Conservation (phyloP, 2,888 invertebrate genomes). For the Eilema griseolum region DNA sequence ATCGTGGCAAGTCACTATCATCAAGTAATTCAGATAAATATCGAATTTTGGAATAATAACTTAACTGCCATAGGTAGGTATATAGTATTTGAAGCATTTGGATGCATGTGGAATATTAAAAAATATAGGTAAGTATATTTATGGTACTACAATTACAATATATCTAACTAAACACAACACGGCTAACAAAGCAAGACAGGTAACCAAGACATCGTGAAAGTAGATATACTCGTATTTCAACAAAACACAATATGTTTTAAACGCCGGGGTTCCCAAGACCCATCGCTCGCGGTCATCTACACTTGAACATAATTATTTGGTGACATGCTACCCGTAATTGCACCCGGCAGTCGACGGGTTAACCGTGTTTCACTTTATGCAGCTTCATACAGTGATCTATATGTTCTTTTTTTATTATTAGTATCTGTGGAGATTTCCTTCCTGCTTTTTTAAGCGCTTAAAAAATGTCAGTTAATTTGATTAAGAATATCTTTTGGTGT, state of each 20-base stretch:
- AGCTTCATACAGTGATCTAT: background rate
- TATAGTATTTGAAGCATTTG: background rate
- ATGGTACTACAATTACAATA: background rate
- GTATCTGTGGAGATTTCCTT: slow-evolving; percentile 1
- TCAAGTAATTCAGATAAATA: background rate
- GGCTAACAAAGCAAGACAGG: slow-evolving; percentile 39
- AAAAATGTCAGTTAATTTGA: background rate
- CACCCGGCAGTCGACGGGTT: slow-evolving; percentile 24
- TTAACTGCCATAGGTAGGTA: background rate
- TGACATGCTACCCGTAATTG: slow-evolving; percentile 64
- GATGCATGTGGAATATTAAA: too few species aligned
- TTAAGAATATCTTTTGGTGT: background rate
- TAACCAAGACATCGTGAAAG: slow-evolving; percentile 33
- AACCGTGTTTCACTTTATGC: slow-evolving; percentile 40
- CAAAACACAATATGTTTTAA: slow-evolving; percentile 47
- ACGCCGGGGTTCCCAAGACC: slow-evolving; percentile 46
- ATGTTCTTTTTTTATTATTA: slow-evolving; percentile 9
- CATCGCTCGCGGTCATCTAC: slow-evolving; percentile 51
- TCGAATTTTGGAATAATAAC: background rate
- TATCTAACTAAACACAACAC: background rate
- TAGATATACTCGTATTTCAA: slow-evolving; percentile 14
- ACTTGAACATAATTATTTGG: slow-evolving; percentile 66
- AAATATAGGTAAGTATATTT: background rate
- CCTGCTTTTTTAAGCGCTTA: background rate
- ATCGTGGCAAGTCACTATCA: background rate